Conservation (phyloP, 2,888 invertebrate genomes). For the Ichneumoninae sp. region DNA sequence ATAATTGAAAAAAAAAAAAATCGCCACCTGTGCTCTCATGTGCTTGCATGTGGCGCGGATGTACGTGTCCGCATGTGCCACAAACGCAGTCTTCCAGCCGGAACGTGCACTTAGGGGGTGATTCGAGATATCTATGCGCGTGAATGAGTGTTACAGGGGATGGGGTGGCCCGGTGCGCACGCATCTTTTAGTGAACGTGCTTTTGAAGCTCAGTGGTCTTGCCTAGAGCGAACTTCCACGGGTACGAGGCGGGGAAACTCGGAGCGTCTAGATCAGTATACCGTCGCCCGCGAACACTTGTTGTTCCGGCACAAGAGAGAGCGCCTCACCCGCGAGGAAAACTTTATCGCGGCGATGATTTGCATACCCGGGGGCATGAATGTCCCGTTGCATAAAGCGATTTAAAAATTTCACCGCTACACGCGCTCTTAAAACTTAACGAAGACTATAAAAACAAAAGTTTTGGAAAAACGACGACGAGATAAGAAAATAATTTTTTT, state of each 20-base stretch:
- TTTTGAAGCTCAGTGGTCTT: slow-evolving; percentile 75
- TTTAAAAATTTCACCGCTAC: not conserved
- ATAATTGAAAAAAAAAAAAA: not conserved
- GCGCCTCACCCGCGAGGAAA: not conserved
- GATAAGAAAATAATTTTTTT: not conserved
- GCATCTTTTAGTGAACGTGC: slow-evolving; percentile 76
- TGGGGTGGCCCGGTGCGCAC: slow-evolving; percentile 71
- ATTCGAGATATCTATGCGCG: slow-evolving; percentile 1
- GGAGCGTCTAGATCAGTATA: slow-evolving; percentile 46
- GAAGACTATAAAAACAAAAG: not conserved
- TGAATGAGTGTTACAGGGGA: slow-evolving; percentile 19
- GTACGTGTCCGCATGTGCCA: not conserved
- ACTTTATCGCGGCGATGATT: not conserved
- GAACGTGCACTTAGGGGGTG: slow-evolving; percentile 4
- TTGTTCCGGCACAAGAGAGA: slow-evolving; percentile 18
- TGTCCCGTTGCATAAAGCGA: not conserved
- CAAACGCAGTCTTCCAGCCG: not conserved
- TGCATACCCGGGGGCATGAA: not conserved
- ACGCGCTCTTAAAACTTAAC: not conserved
- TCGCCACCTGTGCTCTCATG: not conserved
- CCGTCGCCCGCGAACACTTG: slow-evolving; percentile 58
- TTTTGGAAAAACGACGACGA: not conserved
- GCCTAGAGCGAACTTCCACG: slow-evolving; percentile 67
- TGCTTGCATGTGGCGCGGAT: not conserved
- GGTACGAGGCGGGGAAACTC: slow-evolving; percentile 57